A percentile compares a stretch with the other conserved stretches of the same genome.
Conservation (phyloP, 2,113 vertebrate species). For the Vicugna pacos region DNA sequence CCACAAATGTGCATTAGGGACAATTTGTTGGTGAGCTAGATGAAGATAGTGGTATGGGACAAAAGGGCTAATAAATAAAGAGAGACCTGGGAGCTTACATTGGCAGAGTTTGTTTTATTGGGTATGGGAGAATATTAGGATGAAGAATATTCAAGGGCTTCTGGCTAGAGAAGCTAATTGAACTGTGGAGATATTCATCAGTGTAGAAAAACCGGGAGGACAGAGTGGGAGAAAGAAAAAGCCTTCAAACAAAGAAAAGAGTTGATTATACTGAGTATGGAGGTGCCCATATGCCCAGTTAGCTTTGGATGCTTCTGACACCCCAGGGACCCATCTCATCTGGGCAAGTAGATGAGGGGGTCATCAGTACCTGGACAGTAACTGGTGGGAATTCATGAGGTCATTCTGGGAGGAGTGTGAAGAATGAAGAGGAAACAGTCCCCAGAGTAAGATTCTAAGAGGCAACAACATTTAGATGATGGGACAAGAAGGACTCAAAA, state of each 20-base stretch:
- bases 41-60: not conserved
- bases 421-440: not conserved
- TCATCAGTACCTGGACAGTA: not conserved
- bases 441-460: not conserved
- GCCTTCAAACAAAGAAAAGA: not conserved
- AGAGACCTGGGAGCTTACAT: not conserved
- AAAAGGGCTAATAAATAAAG: not conserved
- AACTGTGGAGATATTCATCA: not conserved
- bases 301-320: not conserved
- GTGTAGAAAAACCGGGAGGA: not conserved
- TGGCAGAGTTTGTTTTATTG: not conserved
- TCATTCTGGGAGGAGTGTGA: not conserved
- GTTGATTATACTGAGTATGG: not conserved
- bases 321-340: not conserved
- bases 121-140: not conserved
- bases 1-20: not conserved
- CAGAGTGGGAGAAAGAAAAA: not conserved
- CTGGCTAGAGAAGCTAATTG: not conserved
- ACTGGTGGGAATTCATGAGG: not conserved
- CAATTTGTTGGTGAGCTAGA: not conserved
- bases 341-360: not conserved
- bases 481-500: not conserved
- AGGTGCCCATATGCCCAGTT: accelerated
- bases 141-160: not conserved
- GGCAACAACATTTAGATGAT: not conserved